Evolutionary conservation across 1,140 invertebrate species (phyloP).

Genomic region (Thaumatotibia leucotreta): DNA sequence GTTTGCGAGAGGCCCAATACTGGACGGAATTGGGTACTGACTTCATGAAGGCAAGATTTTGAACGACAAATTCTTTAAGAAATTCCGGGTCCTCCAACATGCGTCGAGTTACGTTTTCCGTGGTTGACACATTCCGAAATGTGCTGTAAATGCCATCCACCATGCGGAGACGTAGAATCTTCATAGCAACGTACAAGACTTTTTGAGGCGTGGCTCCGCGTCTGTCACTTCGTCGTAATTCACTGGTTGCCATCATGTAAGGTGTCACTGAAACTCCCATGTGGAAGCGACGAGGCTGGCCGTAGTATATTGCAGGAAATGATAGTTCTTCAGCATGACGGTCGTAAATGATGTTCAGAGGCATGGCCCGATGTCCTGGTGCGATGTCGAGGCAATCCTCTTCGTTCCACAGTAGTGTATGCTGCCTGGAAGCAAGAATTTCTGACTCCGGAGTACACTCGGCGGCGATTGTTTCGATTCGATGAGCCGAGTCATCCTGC

Average conservation of each 20-base stretch:
- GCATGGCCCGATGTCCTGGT: conserved; percentile 26
- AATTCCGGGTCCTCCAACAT: conserved; percentile 35
- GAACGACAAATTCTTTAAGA: conserved; percentile 31
- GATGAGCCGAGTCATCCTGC: too few species aligned
- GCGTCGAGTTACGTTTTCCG: conserved; percentile 31
- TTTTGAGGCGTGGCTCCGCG: conserved; percentile 41
- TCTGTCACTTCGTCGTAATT: conserved; percentile 36
- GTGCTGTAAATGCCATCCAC: conserved; percentile 35
- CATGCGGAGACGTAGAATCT: conserved; percentile 35
- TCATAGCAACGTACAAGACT: conserved; percentile 42
- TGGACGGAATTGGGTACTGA: conserved; percentile 42
- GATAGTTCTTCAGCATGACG: conserved; percentile 40
- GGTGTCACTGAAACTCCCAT: conserved; percentile 31
- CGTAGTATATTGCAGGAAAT: conserved; percentile 43
- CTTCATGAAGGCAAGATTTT: conserved; percentile 39
- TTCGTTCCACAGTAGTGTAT: conserved; percentile 36
- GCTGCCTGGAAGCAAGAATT: conserved; percentile 18
- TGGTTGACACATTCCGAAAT: conserved; percentile 30
- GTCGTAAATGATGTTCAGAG: conserved; percentile 29
- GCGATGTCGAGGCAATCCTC: conserved; percentile 37
- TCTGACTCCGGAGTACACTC: conserved; percentile 17
- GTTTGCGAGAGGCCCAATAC: conserved; percentile 43
- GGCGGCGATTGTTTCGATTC: too few species aligned
- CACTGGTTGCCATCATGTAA: conserved; percentile 38
- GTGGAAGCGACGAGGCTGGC: conserved; percentile 29